These are phyloP conservation scores for Clarias platycephalus DNA, from an alignment of 2,797 vertebrate species.

Conservation along the genomic window DNA sequence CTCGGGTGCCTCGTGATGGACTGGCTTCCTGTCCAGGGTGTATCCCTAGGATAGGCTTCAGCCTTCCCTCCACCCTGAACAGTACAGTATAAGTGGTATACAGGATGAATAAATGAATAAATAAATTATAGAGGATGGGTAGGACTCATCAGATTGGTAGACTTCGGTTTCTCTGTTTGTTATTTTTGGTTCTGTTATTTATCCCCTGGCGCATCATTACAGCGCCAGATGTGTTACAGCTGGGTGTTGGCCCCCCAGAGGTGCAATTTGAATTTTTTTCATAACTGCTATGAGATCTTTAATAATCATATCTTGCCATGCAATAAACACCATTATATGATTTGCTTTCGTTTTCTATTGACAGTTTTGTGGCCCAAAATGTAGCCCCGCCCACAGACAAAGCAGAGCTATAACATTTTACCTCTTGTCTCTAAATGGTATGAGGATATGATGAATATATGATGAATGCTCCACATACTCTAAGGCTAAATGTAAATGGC, in stretches of 20 bases:
- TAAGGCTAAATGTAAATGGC: background rate
- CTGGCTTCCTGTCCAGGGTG: too few relatives aligned
- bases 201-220: conserved; percentile 1
- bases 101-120: background rate
- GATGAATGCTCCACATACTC: background rate
- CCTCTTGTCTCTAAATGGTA: background rate
- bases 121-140: background rate
- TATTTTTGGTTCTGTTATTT: background rate
- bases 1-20: too few relatives aligned
- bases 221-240: background rate
- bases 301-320: background rate
- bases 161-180: background rate
- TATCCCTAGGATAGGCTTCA: too few relatives aligned
- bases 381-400: background rate
- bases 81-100: too few relatives aligned
- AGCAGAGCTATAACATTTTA: background rate
- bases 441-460: background rate
- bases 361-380: background rate
- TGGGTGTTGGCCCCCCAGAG: background rate
- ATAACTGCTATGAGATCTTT: background rate
- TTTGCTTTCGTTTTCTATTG: background rate
- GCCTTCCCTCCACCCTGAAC: too few relatives aligned
- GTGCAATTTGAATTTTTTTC: background rate
- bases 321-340: too few relatives aligned
- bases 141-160: background rate